These are phyloP conservation scores for Percina caprodes DNA, from an alignment of 2,113 vertebrate genomes.

Conservation along the genomic window DNA sequence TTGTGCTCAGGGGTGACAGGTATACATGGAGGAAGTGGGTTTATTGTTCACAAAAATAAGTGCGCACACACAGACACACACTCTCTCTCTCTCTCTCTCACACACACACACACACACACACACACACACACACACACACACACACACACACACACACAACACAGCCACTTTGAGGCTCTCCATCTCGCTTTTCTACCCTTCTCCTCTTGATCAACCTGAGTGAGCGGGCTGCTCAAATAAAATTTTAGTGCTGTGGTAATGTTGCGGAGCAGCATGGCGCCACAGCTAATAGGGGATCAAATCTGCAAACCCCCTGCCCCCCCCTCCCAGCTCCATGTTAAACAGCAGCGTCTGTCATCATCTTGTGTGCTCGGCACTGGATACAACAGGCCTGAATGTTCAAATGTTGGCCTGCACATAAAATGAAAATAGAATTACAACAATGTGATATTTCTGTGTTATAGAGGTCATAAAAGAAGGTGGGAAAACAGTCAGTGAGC, in stretches of 20 bases:
- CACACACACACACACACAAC: slow-evolving; percentile 36
- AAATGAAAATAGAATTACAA: slow-evolving; percentile 69
- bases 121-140: slow-evolving; percentile 10
- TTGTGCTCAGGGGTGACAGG: slow-evolving; percentile 67
- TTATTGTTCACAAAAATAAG: slow-evolving; percentile 62
- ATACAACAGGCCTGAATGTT: slow-evolving; percentile 56
- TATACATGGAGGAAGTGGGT: slow-evolving; percentile 66
- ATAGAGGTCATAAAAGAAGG: slow-evolving; percentile 41
- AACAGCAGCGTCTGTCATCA: slow-evolving; percentile 61
- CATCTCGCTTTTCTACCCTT: neutral
- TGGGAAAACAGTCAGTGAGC: neutral
- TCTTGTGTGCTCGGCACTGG: slow-evolving; percentile 36
- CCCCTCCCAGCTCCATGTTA: slow-evolving; percentile 42
- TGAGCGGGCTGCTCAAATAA: slow-evolving; percentile 79
- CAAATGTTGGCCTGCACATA: slow-evolving; percentile 67
- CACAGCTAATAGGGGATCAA: slow-evolving; percentile 73
- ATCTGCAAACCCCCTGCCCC: slow-evolving; percentile 66
- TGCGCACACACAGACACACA: slow-evolving; percentile 30
- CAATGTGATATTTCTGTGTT: slow-evolving; percentile 64
- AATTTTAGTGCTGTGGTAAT: slow-evolving; percentile 83
- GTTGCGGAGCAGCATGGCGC: slow-evolving; percentile 77
- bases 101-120: too few relatives aligned
- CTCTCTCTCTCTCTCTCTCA: neutral
- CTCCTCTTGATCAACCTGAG: slow-evolving; percentile 75
- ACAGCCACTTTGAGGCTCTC: slow-evolving; percentile 25